These are phyloP conservation scores for Sciaenops ocellatus DNA, from an alignment of 2,797 vertebrate genomes.

Conservation along the genomic window DNA sequence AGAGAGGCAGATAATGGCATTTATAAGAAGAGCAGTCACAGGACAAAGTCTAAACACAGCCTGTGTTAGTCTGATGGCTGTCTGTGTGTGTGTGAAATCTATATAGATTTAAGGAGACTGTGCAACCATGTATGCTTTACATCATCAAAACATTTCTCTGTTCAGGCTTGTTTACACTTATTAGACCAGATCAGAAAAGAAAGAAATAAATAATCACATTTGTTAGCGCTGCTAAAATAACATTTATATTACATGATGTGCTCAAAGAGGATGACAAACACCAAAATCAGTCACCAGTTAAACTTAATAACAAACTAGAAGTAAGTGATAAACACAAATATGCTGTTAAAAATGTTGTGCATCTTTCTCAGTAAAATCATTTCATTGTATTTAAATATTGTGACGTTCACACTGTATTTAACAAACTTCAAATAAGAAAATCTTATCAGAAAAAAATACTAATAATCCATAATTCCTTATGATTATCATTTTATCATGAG, in stretches of 20 bases:
- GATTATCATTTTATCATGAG: neutral
- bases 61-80: neutral
- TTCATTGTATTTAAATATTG: neutral
- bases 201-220: neutral
- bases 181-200: neutral
- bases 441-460: too few species aligned
- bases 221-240: neutral
- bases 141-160: neutral
- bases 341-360: neutral
- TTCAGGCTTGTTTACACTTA: neutral
- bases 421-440: neutral
- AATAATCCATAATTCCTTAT: neutral
- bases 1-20: neutral
- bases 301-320: neutral
- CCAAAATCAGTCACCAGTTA: neutral
- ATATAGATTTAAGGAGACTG: neutral
- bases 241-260: neutral
- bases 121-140: neutral
- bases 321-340: neutral
- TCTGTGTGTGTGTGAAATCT: too few species aligned
- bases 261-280: neutral
- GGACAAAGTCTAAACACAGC: conserved; percentile 1
- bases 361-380: neutral
- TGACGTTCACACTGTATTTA: neutral
- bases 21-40: neutral